Conservation (phyloP, 2,113 vertebrate species). For the Ailurus styani region DNA sequence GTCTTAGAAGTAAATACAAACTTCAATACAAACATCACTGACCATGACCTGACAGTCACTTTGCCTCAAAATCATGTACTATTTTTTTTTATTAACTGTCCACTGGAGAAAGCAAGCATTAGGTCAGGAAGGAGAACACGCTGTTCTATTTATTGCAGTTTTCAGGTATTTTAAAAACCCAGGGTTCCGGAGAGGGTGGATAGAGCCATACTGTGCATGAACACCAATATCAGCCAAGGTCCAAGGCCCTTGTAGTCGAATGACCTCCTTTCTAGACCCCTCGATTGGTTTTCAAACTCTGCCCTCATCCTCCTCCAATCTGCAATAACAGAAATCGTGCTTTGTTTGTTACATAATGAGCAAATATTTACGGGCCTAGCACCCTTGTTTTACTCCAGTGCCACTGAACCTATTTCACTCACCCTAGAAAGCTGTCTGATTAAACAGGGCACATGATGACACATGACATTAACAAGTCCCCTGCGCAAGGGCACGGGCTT, state of each 20-base stretch:
- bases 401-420: background rate
- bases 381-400: background rate
- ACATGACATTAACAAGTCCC: background rate
- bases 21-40: background rate
- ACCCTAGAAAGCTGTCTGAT: background rate
- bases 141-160: constrained; percentile 12
- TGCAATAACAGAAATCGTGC: background rate
- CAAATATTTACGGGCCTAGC: background rate
- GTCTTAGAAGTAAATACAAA: background rate
- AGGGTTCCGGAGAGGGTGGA: background rate
- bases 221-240: background rate
- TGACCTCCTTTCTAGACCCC: background rate
- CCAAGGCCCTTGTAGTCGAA: background rate
- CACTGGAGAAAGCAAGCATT: background rate
- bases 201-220: background rate
- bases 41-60: background rate
- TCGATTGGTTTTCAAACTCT: background rate
- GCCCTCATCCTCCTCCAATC: background rate
- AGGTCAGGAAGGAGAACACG: background rate
- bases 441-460: background rate
- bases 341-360: background rate
- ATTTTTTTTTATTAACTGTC: background rate
- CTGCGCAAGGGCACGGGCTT: background rate
- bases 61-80: background rate
- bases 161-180: background rate